Percentiles rank a stretch among this genome's conserved stretches.
These are phyloP conservation scores for Aphis gossypii DNA, from an alignment of 1,140 invertebrate genomes.

Conservation along the genomic window DNA sequence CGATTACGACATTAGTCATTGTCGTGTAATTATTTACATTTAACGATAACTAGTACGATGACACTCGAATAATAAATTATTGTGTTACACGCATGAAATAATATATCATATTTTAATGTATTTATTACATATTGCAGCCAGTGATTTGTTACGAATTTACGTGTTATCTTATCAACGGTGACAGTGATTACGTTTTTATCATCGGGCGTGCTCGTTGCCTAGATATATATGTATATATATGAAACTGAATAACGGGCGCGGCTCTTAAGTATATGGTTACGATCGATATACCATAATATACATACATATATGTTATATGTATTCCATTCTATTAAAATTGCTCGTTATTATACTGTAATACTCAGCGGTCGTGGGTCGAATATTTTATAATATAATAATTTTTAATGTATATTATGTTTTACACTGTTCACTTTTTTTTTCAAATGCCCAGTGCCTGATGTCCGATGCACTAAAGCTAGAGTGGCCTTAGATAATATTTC, in stretches of 20 bases:
- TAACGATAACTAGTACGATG: neutral
- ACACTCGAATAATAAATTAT: neutral
- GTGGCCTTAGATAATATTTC: too few relatives aligned
- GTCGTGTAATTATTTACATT: neutral
- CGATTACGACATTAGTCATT: neutral
- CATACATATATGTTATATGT: neutral
- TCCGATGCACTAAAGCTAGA: too few relatives aligned
- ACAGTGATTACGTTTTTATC: conserved; percentile 12
- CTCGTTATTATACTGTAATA: neutral
- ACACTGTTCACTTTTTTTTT: too few relatives aligned
- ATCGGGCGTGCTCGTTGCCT: neutral
- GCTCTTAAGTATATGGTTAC: neutral
- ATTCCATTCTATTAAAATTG: neutral
- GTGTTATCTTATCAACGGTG: neutral
- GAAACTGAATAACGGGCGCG: conserved; percentile 9
- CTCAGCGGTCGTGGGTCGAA: neutral
- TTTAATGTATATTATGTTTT: too few relatives aligned
- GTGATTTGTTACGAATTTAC: neutral
- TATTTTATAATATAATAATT: neutral
- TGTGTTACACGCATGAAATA: neutral
- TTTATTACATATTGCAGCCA: neutral
- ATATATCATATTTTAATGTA: neutral
- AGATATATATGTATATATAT: neutral
- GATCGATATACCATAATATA: neutral
- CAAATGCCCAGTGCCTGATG: too few relatives aligned